phyloP scores from a whole-genome alignment of 2,113 vertebrate genomes.

The Turdus rufiventris region DNA sequence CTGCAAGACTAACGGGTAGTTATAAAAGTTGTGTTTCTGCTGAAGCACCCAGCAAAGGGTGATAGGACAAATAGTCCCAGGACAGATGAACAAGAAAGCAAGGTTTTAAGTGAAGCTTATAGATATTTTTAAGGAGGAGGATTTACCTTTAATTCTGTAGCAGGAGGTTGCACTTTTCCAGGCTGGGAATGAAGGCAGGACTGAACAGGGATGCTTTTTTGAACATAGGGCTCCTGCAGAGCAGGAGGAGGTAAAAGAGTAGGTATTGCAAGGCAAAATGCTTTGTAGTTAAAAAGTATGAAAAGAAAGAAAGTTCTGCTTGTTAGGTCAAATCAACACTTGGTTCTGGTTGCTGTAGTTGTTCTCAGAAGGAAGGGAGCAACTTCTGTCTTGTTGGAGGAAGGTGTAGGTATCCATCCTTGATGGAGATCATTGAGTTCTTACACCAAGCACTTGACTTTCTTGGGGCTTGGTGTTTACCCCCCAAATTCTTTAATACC shows the following conservation, averaged over 20 bases:
- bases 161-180: not conserved
- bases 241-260: not conserved
- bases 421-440: not conserved
- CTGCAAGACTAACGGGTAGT: not conserved
- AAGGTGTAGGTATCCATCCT: not conserved
- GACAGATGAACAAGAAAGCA: not conserved
- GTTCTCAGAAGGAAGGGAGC: not conserved
- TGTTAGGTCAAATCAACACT: not conserved
- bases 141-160: not conserved
- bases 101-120: not conserved
- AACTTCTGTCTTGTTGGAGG: not conserved
- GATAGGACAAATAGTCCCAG: not conserved
- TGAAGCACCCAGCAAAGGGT: not conserved
- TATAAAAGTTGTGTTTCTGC: conserved; percentile 13
- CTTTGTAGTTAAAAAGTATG: not conserved
- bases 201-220: not conserved
- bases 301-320: not conserved
- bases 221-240: not conserved
- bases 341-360: not conserved
- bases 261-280: not conserved
- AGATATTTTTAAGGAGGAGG: not conserved
- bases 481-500: not conserved
- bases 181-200: not conserved
- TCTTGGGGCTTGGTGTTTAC: not conserved
- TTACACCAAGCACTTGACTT: not conserved